Percentiles rank a stretch among this genome's conserved stretches.
Conservation (phyloP, 2,797 vertebrate species). For the Acrossocheilus wenchowensis region DNA sequence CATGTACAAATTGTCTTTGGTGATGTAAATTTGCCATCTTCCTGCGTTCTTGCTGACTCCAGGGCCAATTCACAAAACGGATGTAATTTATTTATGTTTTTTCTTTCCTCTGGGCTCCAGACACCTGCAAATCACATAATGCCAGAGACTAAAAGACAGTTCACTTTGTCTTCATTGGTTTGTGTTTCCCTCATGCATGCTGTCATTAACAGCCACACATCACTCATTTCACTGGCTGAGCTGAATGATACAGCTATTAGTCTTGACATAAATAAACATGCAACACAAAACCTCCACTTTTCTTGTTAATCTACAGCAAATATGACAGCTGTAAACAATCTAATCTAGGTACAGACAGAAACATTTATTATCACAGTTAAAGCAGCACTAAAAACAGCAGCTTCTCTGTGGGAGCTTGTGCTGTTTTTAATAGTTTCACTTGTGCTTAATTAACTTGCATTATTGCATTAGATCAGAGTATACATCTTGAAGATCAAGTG, state of each 20-base stretch:
- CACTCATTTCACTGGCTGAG: background rate
- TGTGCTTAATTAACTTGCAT: background rate
- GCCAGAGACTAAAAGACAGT: slow-evolving; percentile 42
- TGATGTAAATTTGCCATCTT: slow-evolving; percentile 79
- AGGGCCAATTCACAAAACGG: slow-evolving; percentile 66
- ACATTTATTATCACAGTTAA: background rate
- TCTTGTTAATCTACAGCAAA: slow-evolving; percentile 8
- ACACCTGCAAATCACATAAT: slow-evolving; percentile 66
- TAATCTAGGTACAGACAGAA: background rate
- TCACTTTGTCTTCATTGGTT: slow-evolving; percentile 49
- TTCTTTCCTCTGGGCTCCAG: slow-evolving; percentile 39
- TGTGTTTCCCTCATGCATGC: background rate
- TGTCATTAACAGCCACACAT: slow-evolving; percentile 25
- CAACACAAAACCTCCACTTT: background rate
- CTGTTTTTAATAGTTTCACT: background rate
- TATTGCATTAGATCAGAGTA: background rate
- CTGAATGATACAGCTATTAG: background rate
- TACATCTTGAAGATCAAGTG: background rate
- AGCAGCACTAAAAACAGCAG: background rate
- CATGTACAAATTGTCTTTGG: slow-evolving; percentile 80
- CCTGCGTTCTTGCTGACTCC: slow-evolving; percentile 75
- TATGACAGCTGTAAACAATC: slow-evolving; percentile 11
- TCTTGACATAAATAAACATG: slow-evolving; percentile 19
- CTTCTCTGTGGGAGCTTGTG: background rate
- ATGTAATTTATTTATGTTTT: slow-evolving; percentile 73